Base-by-base conservation (phyloP, 2,113 vertebrate genomes). In the Carassius carassius region DNA sequence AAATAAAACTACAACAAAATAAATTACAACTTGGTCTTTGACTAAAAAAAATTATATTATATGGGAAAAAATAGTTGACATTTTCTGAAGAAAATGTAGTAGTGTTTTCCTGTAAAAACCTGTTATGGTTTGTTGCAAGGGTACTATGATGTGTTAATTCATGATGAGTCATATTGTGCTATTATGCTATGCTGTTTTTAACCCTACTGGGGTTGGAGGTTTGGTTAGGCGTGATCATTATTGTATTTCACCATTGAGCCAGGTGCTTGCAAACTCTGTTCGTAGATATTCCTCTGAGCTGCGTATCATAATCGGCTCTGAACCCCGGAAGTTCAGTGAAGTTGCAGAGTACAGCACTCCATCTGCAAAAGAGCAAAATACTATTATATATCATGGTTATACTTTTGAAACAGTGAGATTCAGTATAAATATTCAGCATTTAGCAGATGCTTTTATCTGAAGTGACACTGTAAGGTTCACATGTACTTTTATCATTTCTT, bases 281-380 rank as follows among this genome's bases (percentile, higher is more conserved):
- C 94, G 92, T 72, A 96, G 85, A 75, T 79, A 41, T 32, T 81
- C 87, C 5, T 60, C 56, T n/a, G 92, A 85, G 86, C 90, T 95
- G 29, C 93, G 93, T 72, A 92, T 89, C 83, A 96, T 82, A 85
- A 94, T 84, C 0, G 93, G 92, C 77, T 95, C 93, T 75, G 92
- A 94, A 32, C 95, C 96, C 62, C 95, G 91, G 84, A 97, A 97
- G 89, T 96, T 96, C 60, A 94, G 89, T 10, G 94, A 94, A 51
- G 96, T 96, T 72, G 96, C 96, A 0, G 95, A 95, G 88, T 95
- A 97, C 32, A 96, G 90, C 41, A 90, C 86, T 17, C 92, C 87
- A 49, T 92, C 96, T 97, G 85, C 17, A 32, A 41, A 23, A 51
- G 4, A 76, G 19, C n/a, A n/a, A n/a, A n/a, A n/a, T n/a, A n/a